These are phyloP conservation scores for Theristicus caerulescens DNA, from an alignment of 2,113 vertebrate genomes.

Conservation along the genomic window DNA sequence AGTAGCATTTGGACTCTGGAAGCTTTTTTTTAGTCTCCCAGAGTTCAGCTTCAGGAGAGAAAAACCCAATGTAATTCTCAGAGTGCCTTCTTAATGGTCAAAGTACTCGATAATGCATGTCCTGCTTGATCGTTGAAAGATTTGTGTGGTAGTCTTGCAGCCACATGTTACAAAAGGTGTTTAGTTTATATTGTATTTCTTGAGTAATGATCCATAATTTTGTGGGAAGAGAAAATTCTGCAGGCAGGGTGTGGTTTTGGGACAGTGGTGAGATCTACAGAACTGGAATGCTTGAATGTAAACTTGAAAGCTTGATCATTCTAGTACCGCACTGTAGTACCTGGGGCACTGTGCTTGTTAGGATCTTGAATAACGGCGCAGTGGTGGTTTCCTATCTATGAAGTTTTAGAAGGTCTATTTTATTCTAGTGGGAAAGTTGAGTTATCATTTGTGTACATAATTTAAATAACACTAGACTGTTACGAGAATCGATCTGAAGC, in stretches of 20 bases:
- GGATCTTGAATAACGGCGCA: background rate
- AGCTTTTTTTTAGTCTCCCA: background rate
- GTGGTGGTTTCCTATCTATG: background rate
- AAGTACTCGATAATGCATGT: background rate
- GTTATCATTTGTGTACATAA: accelerated
- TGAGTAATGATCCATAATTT: background rate
- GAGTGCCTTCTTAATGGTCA: background rate
- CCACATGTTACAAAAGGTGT: accelerated
- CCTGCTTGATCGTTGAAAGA: background rate
- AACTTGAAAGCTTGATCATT: background rate
- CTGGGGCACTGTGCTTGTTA: background rate
- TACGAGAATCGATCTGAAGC: background rate
- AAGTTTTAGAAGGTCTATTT: background rate
- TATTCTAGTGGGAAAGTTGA: background rate
- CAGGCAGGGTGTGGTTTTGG: background rate
- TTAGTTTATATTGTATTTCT: too few relatives aligned
- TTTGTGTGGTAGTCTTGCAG: background rate
- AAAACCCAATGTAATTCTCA: background rate
- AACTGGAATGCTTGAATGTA: background rate
- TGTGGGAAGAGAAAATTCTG: background rate
- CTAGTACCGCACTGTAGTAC: background rate
- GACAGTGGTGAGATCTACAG: background rate
- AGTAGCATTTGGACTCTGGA: background rate
- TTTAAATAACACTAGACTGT: accelerated
- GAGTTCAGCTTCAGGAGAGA: background rate